Percentiles rank a stretch among this genome's conserved stretches.
Conservation (phyloP, 2,113 vertebrate species). For the Laticauda colubrina region DNA sequence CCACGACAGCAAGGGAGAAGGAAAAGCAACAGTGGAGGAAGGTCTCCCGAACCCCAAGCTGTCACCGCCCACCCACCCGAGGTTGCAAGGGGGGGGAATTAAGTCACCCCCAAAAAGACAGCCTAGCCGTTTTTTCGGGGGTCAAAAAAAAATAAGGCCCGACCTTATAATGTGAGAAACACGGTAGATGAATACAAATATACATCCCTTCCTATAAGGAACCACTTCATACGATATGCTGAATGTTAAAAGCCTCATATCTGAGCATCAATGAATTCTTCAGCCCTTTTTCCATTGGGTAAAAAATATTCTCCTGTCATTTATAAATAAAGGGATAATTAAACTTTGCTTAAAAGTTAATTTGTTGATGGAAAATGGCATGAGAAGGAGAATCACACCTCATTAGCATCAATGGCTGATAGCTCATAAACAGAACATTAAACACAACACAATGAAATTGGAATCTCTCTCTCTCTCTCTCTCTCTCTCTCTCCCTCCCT, state of each 20-base stretch:
- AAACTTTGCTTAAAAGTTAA: constrained; percentile 53
- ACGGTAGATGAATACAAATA: constrained; percentile 2
- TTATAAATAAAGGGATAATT: constrained; percentile 44
- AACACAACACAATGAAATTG: not conserved
- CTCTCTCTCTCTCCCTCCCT: too few species aligned
- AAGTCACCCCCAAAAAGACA: too few species aligned
- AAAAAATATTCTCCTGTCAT: not conserved
- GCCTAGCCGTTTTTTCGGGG: too few species aligned
- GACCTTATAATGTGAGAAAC: too few species aligned
- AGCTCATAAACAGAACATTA: constrained; percentile 44
- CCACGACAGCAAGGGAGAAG: too few species aligned
- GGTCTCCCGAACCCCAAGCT: too few species aligned
- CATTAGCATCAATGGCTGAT: constrained; percentile 37
- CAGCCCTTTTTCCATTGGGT: not conserved
- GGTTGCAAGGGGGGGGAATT: too few species aligned
- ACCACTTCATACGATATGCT: not conserved
- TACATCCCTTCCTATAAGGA: not conserved
- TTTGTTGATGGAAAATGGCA: constrained; percentile 27
- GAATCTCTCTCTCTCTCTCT: not conserved
- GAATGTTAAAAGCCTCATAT: not conserved
- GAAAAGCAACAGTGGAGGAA: too few species aligned
- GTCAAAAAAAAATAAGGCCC: too few species aligned
- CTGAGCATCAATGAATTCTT: not conserved
- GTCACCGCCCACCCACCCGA: too few species aligned
- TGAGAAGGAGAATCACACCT: constrained; percentile 8